These are phyloP conservation scores for Chlorodrepanis virens DNA, from an alignment of 2,113 vertebrate species.

Conservation along the genomic window DNA sequence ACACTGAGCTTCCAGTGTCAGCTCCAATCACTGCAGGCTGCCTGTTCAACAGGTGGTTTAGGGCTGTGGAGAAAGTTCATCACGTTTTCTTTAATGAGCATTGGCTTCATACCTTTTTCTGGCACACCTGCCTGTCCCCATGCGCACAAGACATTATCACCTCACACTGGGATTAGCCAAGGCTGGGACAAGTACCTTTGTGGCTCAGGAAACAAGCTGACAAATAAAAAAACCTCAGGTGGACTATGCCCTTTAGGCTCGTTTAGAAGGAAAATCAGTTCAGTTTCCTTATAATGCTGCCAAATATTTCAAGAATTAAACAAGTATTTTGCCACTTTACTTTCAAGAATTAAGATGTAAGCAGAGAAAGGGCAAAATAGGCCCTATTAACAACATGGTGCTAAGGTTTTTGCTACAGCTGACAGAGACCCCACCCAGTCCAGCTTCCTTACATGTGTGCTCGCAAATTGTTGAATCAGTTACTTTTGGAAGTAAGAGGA, in stretches of 20 bases:
- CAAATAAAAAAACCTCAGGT: not conserved
- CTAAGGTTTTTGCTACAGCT: not conserved
- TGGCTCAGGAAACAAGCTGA: not conserved
- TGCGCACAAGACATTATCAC: not conserved
- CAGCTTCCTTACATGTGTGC: not conserved
- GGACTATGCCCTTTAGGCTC: not conserved
- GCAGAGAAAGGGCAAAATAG: not conserved
- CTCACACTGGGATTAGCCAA: not conserved
- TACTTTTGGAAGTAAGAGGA: not conserved
- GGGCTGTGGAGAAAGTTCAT: not conserved
- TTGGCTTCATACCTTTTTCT: not conserved
- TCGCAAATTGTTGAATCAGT: not conserved
- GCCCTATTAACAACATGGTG: not conserved
- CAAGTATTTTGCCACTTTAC: not conserved
- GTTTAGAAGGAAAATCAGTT: not conserved
- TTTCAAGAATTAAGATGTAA: not conserved
- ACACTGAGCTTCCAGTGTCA: not conserved
- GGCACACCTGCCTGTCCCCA: not conserved
- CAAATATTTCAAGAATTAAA: not conserved
- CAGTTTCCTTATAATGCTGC: not conserved
- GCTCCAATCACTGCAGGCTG: not conserved
- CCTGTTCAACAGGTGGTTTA: not conserved
- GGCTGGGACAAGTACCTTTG: not conserved
- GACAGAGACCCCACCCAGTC: not conserved
- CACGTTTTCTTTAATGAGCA: fast-evolving